Percentiles rank a stretch among this genome's conserved stretches.
phyloP scores from a whole-genome alignment of 2,113 vertebrate genomes.

The Channa argus region DNA sequence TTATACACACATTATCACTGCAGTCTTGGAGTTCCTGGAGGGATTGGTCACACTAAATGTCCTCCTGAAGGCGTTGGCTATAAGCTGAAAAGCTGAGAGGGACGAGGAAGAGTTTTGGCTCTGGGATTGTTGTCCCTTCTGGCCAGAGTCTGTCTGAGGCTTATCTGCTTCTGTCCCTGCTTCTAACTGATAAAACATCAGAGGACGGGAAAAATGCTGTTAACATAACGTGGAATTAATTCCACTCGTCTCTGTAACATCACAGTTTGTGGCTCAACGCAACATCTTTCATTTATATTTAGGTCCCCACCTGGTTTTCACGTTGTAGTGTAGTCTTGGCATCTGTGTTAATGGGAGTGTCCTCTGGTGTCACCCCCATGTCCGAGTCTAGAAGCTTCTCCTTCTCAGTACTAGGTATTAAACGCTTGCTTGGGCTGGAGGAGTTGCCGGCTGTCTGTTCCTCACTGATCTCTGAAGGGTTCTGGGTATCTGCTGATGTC shows the following conservation, averaged over 20 bases:
- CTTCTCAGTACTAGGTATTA: constrained; percentile 72
- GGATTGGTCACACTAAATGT: constrained; percentile 61
- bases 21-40: constrained; percentile 50
- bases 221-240: constrained; percentile 39
- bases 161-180: constrained; percentile 52
- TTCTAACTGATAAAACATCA: constrained; percentile 68
- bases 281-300: no score
- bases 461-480: constrained; percentile 23
- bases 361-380: constrained; percentile 40
- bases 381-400: constrained; percentile 81
- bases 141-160: constrained; percentile 42
- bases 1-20: constrained; percentile 60
- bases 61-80: constrained; percentile 76
- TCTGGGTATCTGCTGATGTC: constrained; percentile 10
- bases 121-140: constrained; percentile 17
- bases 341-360: not conserved
- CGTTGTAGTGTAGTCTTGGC: not conserved
- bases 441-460: not conserved
- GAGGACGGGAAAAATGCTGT: constrained; percentile 30
- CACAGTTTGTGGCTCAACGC: not conserved
- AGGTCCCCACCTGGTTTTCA: constrained; percentile 39
- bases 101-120: constrained; percentile 53
- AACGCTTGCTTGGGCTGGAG: constrained; percentile 62
- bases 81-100: constrained; percentile 71
- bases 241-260: constrained; percentile 41